Base-by-base conservation (phyloP, 2,797 vertebrate species). In the Pipistrellus pygmaeus region DNA sequence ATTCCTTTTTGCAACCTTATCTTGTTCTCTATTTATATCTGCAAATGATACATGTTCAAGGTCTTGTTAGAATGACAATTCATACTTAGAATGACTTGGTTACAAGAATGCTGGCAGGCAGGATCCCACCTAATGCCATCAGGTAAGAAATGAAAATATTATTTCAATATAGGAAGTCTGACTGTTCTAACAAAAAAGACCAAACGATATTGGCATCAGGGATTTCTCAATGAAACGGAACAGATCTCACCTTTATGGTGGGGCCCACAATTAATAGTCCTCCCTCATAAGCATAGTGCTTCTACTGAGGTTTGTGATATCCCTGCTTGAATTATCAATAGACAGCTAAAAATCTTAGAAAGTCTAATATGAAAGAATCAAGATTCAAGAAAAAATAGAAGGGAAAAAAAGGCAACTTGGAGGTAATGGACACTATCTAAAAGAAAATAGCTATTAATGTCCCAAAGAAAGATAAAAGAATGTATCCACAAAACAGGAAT, bases 371-470 rank as follows among this genome's bases (percentile, higher is more conserved):
- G 48, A 90, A 77, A 84, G 23, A 72, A 57, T 17, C 38, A 38
- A 87, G 5, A 53, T 69, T 8, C 77, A 73, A 51, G 69, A 44
- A 87, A 76, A 73, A 64, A 53, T 55, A 53, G 20, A 14, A 53
- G 20, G 23, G 23, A 20, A 23, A 71, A 44, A 76, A 87, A 35
- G 78, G 6, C 11, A 90, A 73, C 51, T 92, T 80, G 25, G 51
- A 90, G 7, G 53, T 90, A 82, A 27, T 82, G 48, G 23, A 92
- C 17, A 72, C 6, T 75, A 69, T 69, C 12, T 38, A 93, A 95
- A 87, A 80, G 84, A 92, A 83, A 89, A n/a, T 81, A 73, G 17
- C 11, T 72, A 46, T 88, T 93, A 88, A 55, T 72, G 75, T 64
- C 30, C 25, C 44, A 86, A 84, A 71, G 41, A 93, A 51, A 93